These are phyloP conservation scores for Eumacrocentrus americanus DNA, from an alignment of 2,888 invertebrate genomes.

Conservation along the genomic window DNA sequence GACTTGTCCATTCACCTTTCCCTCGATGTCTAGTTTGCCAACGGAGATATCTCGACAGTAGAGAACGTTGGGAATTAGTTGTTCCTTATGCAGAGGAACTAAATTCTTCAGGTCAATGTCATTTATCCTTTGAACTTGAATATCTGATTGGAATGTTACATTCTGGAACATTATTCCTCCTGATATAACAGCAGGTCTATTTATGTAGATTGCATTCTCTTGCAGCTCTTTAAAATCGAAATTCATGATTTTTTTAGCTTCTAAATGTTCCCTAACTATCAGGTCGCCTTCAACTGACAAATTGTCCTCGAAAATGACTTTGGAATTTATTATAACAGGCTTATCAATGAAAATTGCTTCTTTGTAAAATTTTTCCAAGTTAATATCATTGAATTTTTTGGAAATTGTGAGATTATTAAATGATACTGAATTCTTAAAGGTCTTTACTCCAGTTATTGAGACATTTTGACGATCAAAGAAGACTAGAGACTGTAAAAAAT, in stretches of 20 bases:
- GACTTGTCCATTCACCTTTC: constrained; percentile 60
- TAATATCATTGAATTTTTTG: constrained; percentile 42
- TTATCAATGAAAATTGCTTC: constrained; percentile 43
- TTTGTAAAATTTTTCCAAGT: constrained; percentile 43
- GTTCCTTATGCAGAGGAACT: constrained; percentile 62
- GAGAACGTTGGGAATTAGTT: constrained; percentile 59
- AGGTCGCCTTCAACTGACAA: constrained; percentile 39
- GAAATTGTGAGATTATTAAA: constrained; percentile 39
- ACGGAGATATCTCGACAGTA: constrained; percentile 55
- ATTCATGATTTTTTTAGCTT: constrained; percentile 37
- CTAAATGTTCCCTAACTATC: constrained; percentile 36
- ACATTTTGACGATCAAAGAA: constrained; percentile 34
- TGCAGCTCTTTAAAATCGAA: constrained; percentile 42
- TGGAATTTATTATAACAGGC: constrained; percentile 35
- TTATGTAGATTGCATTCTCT: constrained; percentile 37
- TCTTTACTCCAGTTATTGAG: constrained; percentile 40
- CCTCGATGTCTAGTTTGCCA: constrained; percentile 40
- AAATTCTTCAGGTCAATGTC: constrained; percentile 59
- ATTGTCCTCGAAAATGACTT: constrained; percentile 40
- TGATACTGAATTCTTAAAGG: constrained; percentile 39
- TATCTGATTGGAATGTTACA: constrained; percentile 59
- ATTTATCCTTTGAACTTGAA: constrained; percentile 62
- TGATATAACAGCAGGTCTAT: constrained; percentile 38
- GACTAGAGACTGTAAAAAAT: constrained; percentile 40
- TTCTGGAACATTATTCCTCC: constrained; percentile 58